phyloP scores from a whole-genome alignment of 2,888 invertebrate genomes.

The Eristalinus aeneus region DNA sequence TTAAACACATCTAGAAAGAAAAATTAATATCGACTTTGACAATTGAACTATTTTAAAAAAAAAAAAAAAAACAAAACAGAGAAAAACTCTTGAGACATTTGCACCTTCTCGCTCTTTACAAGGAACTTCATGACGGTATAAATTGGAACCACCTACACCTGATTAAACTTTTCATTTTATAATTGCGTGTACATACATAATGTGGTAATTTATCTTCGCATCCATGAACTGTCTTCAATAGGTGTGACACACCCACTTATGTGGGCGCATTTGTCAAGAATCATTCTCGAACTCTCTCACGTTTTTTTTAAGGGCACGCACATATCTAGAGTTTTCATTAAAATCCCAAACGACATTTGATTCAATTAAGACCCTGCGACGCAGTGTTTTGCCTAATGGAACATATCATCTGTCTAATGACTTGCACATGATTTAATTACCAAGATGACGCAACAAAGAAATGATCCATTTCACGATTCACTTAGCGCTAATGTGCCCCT shows the following conservation, averaged over 20 bases:
- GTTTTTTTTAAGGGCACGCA: neutral
- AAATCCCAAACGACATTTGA: neutral
- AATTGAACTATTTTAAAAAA: too few species aligned
- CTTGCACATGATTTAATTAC: neutral
- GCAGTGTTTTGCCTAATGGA: neutral
- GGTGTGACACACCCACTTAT: neutral
- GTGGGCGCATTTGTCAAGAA: neutral
- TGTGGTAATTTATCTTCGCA: neutral
- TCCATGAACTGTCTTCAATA: neutral
- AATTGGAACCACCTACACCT: too few species aligned
- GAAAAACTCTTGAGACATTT: too few species aligned
- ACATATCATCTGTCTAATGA: neutral
- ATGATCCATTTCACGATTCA: constrained; percentile 7
- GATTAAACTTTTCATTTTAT: too few species aligned
- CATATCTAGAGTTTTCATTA: neutral
- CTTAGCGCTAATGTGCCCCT: neutral
- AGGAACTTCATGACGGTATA: too few species aligned
- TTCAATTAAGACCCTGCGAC: neutral
- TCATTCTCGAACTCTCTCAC: neutral
- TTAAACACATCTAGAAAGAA: too few species aligned
- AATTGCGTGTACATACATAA: neutral
- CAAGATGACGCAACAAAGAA: neutral
- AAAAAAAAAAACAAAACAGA: too few species aligned
- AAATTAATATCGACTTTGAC: too few species aligned
- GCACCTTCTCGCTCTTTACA: too few species aligned